Evolutionary conservation across 2,113 vertebrate genomes (phyloP).

Genomic region (Ahaetulla prasina): DNA sequence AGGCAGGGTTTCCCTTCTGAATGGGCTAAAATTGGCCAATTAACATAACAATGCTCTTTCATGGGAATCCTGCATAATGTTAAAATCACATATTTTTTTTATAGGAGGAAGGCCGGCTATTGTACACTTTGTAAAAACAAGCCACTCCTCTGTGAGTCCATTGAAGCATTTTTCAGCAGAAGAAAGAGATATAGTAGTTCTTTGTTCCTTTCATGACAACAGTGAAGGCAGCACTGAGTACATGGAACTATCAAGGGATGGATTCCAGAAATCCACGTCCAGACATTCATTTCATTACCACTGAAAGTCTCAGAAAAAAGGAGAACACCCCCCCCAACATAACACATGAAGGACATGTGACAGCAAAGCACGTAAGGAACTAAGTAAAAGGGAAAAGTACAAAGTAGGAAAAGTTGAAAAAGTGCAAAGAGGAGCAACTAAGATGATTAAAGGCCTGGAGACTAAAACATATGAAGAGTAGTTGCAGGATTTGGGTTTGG

Average conservation of each 20-base stretch:
- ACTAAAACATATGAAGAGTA: background rate
- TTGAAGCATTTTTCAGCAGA: conserved; percentile 43
- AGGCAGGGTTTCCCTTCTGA: conserved; percentile 53
- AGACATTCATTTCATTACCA: conserved; percentile 1
- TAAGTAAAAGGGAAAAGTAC: background rate
- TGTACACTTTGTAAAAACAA: conserved; percentile 53
- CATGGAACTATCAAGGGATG: background rate
- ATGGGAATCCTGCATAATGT: conserved; percentile 51
- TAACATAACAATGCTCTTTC: conserved; percentile 69
- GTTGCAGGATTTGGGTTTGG: background rate
- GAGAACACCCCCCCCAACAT: background rate
- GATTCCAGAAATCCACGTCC: background rate
- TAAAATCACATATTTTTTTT: conserved; percentile 64
- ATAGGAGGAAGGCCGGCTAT: conserved; percentile 48
- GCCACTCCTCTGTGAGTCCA: conserved; percentile 45
- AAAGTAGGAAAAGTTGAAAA: background rate
- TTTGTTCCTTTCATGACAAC: conserved; percentile 24
- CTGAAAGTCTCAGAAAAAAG: background rate
- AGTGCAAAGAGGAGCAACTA: background rate
- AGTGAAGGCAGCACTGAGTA: background rate
- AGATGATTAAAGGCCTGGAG: background rate
- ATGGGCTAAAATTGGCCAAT: conserved; percentile 53
- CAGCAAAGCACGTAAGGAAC: background rate
- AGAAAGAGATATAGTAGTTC: conserved; percentile 15
- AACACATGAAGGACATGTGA: background rate